Evolutionary conservation across 2,888 invertebrate species (phyloP), one percentile per base, ranked within the genome.

Genomic region (Notocelia uddmanniana): DNA sequence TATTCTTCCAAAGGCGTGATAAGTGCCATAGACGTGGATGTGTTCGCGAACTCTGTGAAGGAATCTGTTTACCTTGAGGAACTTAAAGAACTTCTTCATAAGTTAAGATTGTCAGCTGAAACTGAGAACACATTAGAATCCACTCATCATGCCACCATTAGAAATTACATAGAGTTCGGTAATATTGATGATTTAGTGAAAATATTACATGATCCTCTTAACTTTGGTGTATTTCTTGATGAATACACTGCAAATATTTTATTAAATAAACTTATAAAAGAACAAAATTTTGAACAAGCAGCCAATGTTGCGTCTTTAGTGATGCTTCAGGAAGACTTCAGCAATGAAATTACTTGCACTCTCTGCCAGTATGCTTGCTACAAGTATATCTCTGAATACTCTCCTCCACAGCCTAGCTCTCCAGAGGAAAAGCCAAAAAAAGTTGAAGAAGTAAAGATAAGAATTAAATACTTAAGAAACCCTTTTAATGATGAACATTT

Each of bases 161-260:
- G 96, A 77, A 93, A 93, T 78, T 95, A 95, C 71, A 78, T 95
- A 1, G 90, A 94, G 59, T 86, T 88, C 78, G 94, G 94, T 10
- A 91, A 95, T 76, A 86, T 93, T n/a, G 94, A 95, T 18, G 95
- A 96, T 68, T 89, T 99, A 15, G 83, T 98, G 0, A 91, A 95
- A 18, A 94, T 98, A 9, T 90, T 99, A 58, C 95, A 96, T 81
- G 97, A 98, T 85, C 96, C 97, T 68, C 85, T 97, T 18, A 96
- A 97, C 82, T 99, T 97, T 93, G 99, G 99, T 1, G 89, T 99
- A 41, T 99, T 99, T 84, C 95, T 98, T n/a, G 98, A 99, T 89
- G 89, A 95, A 74, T 97, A 96, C 78, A 94, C 95, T 37, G 96
- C 96, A 10, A 98, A 97, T 87, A 92, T 98, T 64, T 88, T 98